These are phyloP conservation scores for Augochlora pura DNA, from an alignment of 1,140 invertebrate genomes.

Conservation along the genomic window DNA sequence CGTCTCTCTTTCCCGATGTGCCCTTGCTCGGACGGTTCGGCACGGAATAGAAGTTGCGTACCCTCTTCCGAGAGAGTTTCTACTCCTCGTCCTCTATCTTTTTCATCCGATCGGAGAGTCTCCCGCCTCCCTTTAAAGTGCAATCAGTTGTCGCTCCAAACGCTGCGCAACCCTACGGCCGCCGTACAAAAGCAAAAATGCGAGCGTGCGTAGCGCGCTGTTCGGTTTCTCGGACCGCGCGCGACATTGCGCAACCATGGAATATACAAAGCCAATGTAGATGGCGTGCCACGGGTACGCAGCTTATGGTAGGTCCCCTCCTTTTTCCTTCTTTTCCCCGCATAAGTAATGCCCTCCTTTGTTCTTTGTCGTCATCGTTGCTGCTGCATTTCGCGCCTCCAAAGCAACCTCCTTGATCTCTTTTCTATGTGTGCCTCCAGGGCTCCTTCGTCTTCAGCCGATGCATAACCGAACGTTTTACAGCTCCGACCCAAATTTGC, in stretches of 20 bases:
- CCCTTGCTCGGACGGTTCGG: conserved; percentile 12
- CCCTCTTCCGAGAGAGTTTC: conserved; percentile 42
- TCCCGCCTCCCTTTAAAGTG: conserved; percentile 40
- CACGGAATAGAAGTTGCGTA: conserved; percentile 39
- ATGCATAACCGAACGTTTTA: background rate
- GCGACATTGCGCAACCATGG: conserved; percentile 60
- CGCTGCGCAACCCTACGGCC: conserved; percentile 35
- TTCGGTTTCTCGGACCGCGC: conserved; percentile 46
- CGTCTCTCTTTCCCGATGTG: conserved; percentile 32
- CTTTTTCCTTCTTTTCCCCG: conserved; percentile 14
- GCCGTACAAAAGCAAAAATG: conserved; percentile 42
- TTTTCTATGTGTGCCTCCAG: background rate
- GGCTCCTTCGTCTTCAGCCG: no score
- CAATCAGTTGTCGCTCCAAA: conserved; percentile 46
- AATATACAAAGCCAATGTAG: conserved; percentile 51
- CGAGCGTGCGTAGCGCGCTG: conserved; percentile 27
- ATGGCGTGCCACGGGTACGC: conserved; percentile 54
- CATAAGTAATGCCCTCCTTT: conserved; percentile 42
- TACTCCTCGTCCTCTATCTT: background rate
- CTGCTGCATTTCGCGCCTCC: conserved; percentile 7
- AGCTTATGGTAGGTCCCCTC: conserved; percentile 28
- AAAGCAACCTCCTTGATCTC: conserved; percentile 9
- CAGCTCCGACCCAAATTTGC: background rate
- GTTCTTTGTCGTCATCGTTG: conserved; percentile 34
- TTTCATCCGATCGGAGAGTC: conserved; percentile 14